Evolutionary conservation across 2,113 vertebrate genomes (phyloP), one percentile per base, ranked within the genome.

Genomic region (Sclerurus mexicanus): DNA sequence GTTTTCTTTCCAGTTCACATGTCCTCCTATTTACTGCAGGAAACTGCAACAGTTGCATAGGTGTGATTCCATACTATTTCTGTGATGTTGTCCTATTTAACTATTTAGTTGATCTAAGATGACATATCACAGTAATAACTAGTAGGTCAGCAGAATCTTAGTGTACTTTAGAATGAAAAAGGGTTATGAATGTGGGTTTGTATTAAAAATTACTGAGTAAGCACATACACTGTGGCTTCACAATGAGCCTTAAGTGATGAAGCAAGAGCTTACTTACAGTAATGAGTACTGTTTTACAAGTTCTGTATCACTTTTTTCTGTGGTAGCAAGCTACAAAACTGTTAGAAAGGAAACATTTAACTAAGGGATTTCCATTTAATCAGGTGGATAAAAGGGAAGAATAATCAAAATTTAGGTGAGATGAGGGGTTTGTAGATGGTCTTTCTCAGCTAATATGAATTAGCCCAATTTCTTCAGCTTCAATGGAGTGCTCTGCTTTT

Each of bases 381-480:
- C 6, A 40, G 46, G 14, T 17, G 78, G 27, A 68, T 56, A 60
- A 90, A 86, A 40, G 80, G 53, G 6, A 69, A 74, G n/a, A 69
- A 44, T 37, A 63, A 3, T 64, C 14, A 81, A 68, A n/a, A 85
- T 35, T 6, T 4, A 42, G 18, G 35, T 85, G 71, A 85, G 49
- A 66, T 56, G 18, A 71, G 44, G 4, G 4, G 11, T 33, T 67
- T 93, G 55, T 49, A 83, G 39, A 1, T 64, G 33, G 5, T 33
- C 33, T 85, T 30, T 81, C 56, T 78, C 6, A 2, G 20, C 64
- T 71, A 28, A 40, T 59, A 12, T 0, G 0, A 82, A 17, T 7
- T 67, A 47, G 23, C 31, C 27, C 3, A 11, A 16, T 81, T 82
- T 31, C 19, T 81, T 75, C 44, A 59, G 27, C 21, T 72, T 64